A percentile compares a stretch with the other conserved stretches of the same genome.
phyloP scores from a whole-genome alignment of 2,113 vertebrate genomes.

The Psittacara wagleri region DNA sequence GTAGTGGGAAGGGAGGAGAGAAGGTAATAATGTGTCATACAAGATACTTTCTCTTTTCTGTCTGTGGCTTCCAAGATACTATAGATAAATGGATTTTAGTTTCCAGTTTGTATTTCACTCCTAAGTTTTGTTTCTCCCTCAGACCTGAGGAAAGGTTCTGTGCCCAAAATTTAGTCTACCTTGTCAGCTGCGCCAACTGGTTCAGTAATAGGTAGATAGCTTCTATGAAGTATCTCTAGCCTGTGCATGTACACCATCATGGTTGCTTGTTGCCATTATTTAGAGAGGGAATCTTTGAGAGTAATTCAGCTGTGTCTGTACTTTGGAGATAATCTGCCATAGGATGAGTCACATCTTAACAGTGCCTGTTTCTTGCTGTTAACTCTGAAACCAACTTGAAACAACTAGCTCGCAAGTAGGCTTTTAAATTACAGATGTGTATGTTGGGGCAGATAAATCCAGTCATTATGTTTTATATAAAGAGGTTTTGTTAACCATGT shows the following conservation, averaged over 20 bases:
- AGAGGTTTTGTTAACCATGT: background rate
- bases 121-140: background rate
- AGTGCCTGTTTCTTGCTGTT: background rate
- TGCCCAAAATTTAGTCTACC: background rate
- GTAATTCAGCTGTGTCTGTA: background rate
- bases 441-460: background rate
- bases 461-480: background rate
- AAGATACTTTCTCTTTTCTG: background rate
- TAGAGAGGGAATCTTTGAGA: background rate
- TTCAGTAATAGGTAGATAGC: background rate
- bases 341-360: background rate
- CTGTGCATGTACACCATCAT: background rate
- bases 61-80: background rate
- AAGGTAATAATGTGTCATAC: background rate
- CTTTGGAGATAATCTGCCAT: background rate
- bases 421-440: background rate
- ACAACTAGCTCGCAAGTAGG: background rate
- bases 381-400: background rate
- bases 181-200: background rate
- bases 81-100: background rate
- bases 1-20: background rate
- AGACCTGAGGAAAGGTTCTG: background rate
- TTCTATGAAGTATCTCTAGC: background rate
- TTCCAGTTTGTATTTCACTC: background rate
- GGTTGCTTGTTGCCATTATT: background rate